These are phyloP conservation scores for Spodoptera exigua DNA, from an alignment of 2,888 invertebrate species.

Conservation along the genomic window DNA sequence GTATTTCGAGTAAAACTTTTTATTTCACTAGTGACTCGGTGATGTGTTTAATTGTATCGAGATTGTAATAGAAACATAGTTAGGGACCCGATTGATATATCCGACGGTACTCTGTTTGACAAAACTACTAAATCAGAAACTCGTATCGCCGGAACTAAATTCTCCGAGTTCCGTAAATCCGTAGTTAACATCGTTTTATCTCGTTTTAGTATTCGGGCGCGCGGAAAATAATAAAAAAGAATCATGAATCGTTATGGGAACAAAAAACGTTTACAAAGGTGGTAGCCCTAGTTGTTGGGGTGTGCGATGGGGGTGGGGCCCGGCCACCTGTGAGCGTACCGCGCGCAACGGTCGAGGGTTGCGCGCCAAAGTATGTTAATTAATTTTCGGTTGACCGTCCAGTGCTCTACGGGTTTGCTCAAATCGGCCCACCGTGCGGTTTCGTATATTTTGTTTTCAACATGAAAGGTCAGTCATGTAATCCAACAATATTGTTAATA, in stretches of 20 bases:
- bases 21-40: no score
- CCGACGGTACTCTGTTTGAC: not conserved
- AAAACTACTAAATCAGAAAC: conserved; percentile 20
- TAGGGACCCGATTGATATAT: no score
- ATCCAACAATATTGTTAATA: conserved; percentile 62
- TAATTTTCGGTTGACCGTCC: conserved; percentile 88
- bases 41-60: no score
- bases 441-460: conserved; percentile 81
- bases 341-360: conserved; percentile 75
- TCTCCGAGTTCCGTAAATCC: conserved; percentile 24
- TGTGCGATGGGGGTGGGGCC: conserved; percentile 66
- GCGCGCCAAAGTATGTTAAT: conserved; percentile 88
- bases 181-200: conserved; percentile 52
- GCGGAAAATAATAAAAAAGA: conserved; percentile 53
- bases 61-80: no score
- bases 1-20: no score
- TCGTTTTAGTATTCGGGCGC: conserved; percentile 35
- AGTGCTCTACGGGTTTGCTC: conserved; percentile 76
- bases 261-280: conserved; percentile 61
- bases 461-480: conserved; percentile 74
- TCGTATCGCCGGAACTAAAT: conserved; percentile 7
- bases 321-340: conserved; percentile 76
- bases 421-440: conserved; percentile 84
- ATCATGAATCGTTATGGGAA: conserved; percentile 56
- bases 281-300: conserved; percentile 63